Conservation (phyloP, 2,113 vertebrate genomes). For the Ciconia stormi region DNA sequence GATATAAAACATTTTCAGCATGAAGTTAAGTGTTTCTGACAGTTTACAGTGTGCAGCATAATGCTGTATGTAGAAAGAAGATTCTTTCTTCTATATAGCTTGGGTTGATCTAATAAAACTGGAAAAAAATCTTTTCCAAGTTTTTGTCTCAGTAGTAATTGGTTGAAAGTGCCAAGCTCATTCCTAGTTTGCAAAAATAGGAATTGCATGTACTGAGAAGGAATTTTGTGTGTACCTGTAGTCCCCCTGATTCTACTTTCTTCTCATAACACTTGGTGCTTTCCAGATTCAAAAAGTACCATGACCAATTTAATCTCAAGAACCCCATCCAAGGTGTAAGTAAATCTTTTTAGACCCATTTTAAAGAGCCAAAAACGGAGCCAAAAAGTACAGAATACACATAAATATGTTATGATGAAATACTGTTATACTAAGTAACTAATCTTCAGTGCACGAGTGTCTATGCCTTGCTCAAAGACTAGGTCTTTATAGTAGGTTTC, state of each 20-base stretch:
- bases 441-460: fast-evolving
- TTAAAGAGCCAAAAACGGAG: not conserved
- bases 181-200: not conserved
- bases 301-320: not conserved
- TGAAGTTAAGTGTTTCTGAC: constrained; percentile 30
- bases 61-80: not conserved
- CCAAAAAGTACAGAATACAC: not conserved
- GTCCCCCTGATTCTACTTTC: not conserved
- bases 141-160: constrained; percentile 1
- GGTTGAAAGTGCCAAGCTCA: not conserved
- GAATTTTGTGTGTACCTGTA: not conserved
- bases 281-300: not conserved
- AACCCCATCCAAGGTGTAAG: not conserved
- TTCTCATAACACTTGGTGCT: not conserved
- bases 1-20: constrained; percentile 18
- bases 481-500: not conserved
- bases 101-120: not conserved
- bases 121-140: not conserved
- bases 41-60: constrained; percentile 18
- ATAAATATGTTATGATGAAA: not conserved
- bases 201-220: not conserved
- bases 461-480: not conserved
- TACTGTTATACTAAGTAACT: not conserved
- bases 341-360: not conserved
- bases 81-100: not conserved